Percentiles rank a stretch among this genome's conserved stretches.
These are phyloP conservation scores for Spea bombifrons DNA, from an alignment of 2,113 vertebrate species.

Conservation along the genomic window DNA sequence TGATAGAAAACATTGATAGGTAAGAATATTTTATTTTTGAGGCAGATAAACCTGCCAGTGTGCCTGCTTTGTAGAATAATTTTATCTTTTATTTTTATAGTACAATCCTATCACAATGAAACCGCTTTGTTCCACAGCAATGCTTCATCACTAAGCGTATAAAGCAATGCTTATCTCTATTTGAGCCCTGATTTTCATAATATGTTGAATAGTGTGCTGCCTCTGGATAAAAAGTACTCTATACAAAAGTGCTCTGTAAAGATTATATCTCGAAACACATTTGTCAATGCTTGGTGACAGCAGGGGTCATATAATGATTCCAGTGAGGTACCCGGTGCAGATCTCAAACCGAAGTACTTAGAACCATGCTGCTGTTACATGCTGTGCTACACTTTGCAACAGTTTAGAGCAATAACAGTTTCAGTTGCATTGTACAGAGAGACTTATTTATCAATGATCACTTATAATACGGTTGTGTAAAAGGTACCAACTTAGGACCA, in stretches of 20 bases:
- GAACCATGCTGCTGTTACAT: constrained; percentile 13
- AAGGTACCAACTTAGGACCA: too few species aligned
- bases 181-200: constrained; percentile 48
- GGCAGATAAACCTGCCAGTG: constrained; percentile 24
- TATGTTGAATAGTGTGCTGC: constrained; percentile 37
- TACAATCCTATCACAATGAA: constrained; percentile 46
- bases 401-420: constrained; percentile 17
- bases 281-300: constrained; percentile 45
- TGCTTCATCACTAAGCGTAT: constrained; percentile 38
- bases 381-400: constrained; percentile 25
- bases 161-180: constrained; percentile 46
- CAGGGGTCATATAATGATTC: constrained; percentile 46
- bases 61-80: constrained; percentile 14
- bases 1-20: constrained; percentile 22
- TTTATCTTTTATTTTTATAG: constrained; percentile 46
- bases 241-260: constrained; percentile 44
- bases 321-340: constrained; percentile 21
- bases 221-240: constrained; percentile 43
- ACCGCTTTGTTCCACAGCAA: constrained; percentile 38
- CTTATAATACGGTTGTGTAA: background rate
- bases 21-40: constrained; percentile 27
- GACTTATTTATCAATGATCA: constrained; percentile 18
- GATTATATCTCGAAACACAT: constrained; percentile 47
- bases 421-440: constrained; percentile 13
- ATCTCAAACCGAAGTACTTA: constrained; percentile 31